Percentiles rank a stretch among this genome's conserved stretches.
Evolutionary conservation across 2,888 invertebrate species (phyloP).

Genomic region (Cephus spinipes): DNA sequence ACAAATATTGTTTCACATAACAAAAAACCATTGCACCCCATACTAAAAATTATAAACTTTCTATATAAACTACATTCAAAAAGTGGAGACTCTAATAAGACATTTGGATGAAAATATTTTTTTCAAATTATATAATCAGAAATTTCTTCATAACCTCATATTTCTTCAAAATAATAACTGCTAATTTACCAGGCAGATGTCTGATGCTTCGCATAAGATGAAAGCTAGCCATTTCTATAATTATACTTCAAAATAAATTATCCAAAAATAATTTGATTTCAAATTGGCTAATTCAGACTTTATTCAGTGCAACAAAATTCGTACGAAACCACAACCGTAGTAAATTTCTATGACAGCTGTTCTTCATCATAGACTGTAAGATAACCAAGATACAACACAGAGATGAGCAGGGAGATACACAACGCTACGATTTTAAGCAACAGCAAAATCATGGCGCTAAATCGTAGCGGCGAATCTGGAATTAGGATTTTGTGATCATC

Average conservation of each 20-base stretch:
- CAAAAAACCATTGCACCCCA: background rate
- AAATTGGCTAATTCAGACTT: background rate
- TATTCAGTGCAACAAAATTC: background rate
- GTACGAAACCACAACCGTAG: background rate
- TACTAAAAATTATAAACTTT: background rate
- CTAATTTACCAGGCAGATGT: constrained; percentile 14
- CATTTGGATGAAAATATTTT: background rate
- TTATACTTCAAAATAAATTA: background rate
- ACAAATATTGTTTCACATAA: background rate
- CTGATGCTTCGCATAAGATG: constrained; percentile 19
- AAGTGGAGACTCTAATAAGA: background rate
- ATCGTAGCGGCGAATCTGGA: too few relatives aligned
- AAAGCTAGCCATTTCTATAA: constrained; percentile 14
- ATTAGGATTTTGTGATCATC: too few relatives aligned
- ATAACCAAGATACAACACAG: background rate
- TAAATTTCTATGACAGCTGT: background rate
- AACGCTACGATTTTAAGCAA: too few relatives aligned
- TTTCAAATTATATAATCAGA: constrained; percentile 3
- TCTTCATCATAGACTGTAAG: background rate
- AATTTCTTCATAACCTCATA: background rate
- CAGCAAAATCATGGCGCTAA: too few relatives aligned
- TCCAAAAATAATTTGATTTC: background rate
- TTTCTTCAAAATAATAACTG: background rate
- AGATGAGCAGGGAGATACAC: too few relatives aligned
- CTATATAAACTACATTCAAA: background rate